Percentiles rank a stretch among this genome's conserved stretches.
phyloP scores from a whole-genome alignment of 37 sponge, comb jelly and placozoan species.

The Halichondria panicea region DNA sequence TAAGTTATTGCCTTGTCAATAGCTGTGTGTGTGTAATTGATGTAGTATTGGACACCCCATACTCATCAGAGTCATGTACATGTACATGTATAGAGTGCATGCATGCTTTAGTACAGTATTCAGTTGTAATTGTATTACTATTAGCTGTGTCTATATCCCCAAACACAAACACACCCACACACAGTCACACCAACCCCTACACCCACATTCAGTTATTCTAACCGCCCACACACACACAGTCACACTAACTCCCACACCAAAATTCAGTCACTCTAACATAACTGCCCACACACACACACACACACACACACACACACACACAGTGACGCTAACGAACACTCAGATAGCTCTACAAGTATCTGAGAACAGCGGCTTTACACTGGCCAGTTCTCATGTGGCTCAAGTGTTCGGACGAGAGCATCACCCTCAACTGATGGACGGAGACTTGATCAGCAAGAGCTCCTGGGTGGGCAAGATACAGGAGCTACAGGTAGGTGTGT shows the following conservation, averaged over 20 bases:
- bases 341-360: slow-evolving; percentile 82
- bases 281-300: too few species aligned
- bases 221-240: too few species aligned
- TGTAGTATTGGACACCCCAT: neutral
- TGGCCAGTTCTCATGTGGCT: slow-evolving; percentile 69
- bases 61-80: too few species aligned
- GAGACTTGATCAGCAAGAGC: slow-evolving; percentile 70
- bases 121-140: too few species aligned
- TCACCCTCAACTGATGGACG: slow-evolving; percentile 58
- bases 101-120: too few species aligned
- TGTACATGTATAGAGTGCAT: too few species aligned
- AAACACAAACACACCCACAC: too few species aligned
- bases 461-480: slow-evolving; percentile 74
- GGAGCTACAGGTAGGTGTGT: slow-evolving; percentile 67
- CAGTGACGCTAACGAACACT: slow-evolving; percentile 81
- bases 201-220: too few species aligned
- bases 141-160: too few species aligned
- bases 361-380: slow-evolving; percentile 69
- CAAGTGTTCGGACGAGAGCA: slow-evolving; percentile 72
- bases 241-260: too few species aligned
- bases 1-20: slow-evolving; percentile 36
- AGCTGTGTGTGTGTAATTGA: too few species aligned
- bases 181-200: too few species aligned
- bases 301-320: neutral
- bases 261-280: neutral